These are phyloP conservation scores for Lamprotornis superbus DNA, from an alignment of 2,113 vertebrate genomes.

Conservation along the genomic window DNA sequence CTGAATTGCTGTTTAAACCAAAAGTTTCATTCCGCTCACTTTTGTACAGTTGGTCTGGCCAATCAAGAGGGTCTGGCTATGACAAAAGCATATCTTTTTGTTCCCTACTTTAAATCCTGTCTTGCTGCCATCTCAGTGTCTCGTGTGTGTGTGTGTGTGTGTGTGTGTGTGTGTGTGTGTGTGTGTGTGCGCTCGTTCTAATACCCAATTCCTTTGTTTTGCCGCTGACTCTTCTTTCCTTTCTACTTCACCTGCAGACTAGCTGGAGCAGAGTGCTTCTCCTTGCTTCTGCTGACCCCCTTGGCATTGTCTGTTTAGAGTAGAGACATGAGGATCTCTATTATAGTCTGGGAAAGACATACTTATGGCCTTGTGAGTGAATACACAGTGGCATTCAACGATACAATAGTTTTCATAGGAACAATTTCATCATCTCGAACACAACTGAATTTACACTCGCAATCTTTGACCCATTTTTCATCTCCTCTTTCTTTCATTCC, in stretches of 20 bases:
- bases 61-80: background rate
- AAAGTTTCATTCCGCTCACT: conserved; percentile 11
- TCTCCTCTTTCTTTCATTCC: conserved; percentile 9
- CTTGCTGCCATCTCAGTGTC: background rate
- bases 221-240: background rate
- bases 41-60: background rate
- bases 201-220: background rate
- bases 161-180: accelerated
- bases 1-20: background rate
- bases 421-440: conserved; percentile 52
- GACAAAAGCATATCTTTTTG: background rate
- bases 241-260: conserved; percentile 50
- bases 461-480: conserved; percentile 56
- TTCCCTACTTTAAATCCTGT: background rate
- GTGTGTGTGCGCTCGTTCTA: background rate
- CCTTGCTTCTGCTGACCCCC: conserved; percentile 55
- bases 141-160: background rate
- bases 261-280: conserved; percentile 52
- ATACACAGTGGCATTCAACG: background rate
- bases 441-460: conserved; percentile 34
- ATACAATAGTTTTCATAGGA: conserved; percentile 48
- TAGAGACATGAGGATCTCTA: conserved; percentile 30
- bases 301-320: conserved; percentile 47
- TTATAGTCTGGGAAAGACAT: conserved; percentile 59
- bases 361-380: conserved; percentile 47